Evolutionary conservation across 2,113 vertebrate genomes (phyloP).

Genomic region (Poeciliopsis retropinna): DNA sequence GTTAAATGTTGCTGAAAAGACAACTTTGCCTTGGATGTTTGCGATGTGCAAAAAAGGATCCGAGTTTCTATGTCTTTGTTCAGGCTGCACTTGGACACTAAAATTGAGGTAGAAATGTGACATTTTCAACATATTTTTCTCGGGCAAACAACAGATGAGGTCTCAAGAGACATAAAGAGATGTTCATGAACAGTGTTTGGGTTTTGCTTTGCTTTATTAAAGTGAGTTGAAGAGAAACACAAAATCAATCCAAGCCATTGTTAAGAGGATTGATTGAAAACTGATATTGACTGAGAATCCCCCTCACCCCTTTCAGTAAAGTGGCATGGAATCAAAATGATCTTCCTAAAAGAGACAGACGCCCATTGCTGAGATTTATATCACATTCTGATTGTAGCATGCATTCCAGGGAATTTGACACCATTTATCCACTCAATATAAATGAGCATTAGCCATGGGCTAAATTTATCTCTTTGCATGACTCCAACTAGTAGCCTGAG

Average conservation of each 20-base stretch:
- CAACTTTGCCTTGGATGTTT: too few relatives aligned
- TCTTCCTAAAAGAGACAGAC: slow-evolving; percentile 33
- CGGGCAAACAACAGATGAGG: too few relatives aligned
- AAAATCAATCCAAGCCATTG: background rate
- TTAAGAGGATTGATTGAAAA: background rate
- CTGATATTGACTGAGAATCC: background rate
- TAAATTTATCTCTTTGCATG: slow-evolving; percentile 53
- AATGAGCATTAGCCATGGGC: slow-evolving; percentile 44
- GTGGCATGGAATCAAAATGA: background rate
- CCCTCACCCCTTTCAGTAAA: too few relatives aligned
- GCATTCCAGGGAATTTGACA: slow-evolving; percentile 45
- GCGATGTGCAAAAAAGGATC: too few relatives aligned
- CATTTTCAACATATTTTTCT: too few relatives aligned
- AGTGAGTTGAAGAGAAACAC: background rate
- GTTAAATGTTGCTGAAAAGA: too few relatives aligned
- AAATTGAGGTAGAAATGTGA: too few relatives aligned
- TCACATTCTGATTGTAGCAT: slow-evolving; percentile 55
- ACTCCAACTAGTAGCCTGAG: slow-evolving; percentile 54
- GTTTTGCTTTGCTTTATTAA: background rate
- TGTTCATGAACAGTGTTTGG: too few relatives aligned
- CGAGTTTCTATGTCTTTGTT: too few relatives aligned
- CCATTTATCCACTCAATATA: slow-evolving; percentile 44
- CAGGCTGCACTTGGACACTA: too few relatives aligned
- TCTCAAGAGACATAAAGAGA: too few relatives aligned
- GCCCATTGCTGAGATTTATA: slow-evolving; percentile 57